Evolutionary conservation across 2,113 vertebrate genomes (phyloP), one percentile per base, ranked within the genome.

Genomic region (Etia nguti): DNA sequence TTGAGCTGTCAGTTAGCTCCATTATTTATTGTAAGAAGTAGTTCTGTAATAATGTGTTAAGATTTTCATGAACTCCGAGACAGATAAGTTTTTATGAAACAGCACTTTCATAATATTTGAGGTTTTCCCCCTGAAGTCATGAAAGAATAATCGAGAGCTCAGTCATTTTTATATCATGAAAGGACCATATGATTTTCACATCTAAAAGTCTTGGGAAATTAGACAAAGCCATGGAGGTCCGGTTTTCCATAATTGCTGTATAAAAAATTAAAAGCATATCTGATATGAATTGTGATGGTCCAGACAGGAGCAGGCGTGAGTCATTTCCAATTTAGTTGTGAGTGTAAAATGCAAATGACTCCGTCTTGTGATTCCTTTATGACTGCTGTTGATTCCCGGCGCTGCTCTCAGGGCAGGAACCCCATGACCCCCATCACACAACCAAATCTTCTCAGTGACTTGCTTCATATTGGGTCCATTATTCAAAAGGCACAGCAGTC

Each of bases 311-410:
- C 80, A 52, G 83, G 29, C 80, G 41, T 10, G 82, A 93, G 81
- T 88, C 70, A 70, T 93, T 89, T 88, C 92, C 92, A 83, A 92
- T 91, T 85, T 59, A 85, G 81, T 91, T 85, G 92, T 85, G 54
- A 92, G 92, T 90, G 88, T 93, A 79, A 96, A 95, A 96, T 96
- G 95, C 90, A 96, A 96, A 96, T 96, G 62, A 93, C 36, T 89
- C 84, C 46, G 46, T 93, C 93, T 93, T 88, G 85, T 89, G 92
- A 94, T 92, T 94, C 79, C 87, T 90, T 92, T 85, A 90, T 94
- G 92, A 88, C 86, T 88, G 90, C 91, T 93, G 92, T 92, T 94
- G 93, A 94, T 93, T 94, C 91, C 88, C 86, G 5, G 86, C 8
- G 10, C 88, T 93, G 80, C 92, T 92, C 93, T 86, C 29, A 9